Conservation (phyloP, 2,888 invertebrate genomes). For the Dorcus hopei region DNA sequence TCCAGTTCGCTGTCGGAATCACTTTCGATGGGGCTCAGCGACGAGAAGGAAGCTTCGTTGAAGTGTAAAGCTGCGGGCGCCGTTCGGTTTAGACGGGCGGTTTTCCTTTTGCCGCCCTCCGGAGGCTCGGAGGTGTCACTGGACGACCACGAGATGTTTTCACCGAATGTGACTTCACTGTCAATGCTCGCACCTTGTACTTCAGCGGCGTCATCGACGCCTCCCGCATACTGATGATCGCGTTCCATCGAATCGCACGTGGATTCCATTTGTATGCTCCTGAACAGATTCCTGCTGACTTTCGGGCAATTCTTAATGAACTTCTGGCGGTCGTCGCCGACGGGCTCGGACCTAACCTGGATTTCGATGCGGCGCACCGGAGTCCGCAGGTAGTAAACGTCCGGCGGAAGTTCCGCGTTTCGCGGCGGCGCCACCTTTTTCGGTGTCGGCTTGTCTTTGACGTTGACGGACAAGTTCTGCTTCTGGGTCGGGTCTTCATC, state of each 20-base stretch:
- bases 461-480: constrained; percentile 42
- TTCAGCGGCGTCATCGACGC: constrained; percentile 23
- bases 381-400: constrained; percentile 8
- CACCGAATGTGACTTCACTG: constrained; percentile 34
- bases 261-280: constrained; percentile 22
- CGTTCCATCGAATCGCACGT: constrained; percentile 12
- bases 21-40: constrained; percentile 31
- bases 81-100: constrained; percentile 18
- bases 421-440: constrained; percentile 29
- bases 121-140: constrained; percentile 15
- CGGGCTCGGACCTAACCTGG: constrained; percentile 24
- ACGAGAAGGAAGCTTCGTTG: constrained; percentile 21
- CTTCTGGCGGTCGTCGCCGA: constrained; percentile 20
- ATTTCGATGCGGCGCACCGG: constrained; percentile 16
- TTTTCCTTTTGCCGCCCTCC: constrained; percentile 4
- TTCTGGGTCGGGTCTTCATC: constrained; percentile 18
- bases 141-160: constrained; percentile 24
- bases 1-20: constrained; percentile 47
- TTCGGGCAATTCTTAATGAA: constrained; percentile 38
- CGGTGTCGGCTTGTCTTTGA: constrained; percentile 47
- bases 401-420: neutral
- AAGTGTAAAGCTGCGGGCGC: constrained; percentile 21
- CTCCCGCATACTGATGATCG: constrained; percentile 42
- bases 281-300: constrained; percentile 45
- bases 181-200: constrained; percentile 30